Evolutionary conservation across 2,888 invertebrate genomes (phyloP).

Genomic region (Crocallis elinguaria): DNA sequence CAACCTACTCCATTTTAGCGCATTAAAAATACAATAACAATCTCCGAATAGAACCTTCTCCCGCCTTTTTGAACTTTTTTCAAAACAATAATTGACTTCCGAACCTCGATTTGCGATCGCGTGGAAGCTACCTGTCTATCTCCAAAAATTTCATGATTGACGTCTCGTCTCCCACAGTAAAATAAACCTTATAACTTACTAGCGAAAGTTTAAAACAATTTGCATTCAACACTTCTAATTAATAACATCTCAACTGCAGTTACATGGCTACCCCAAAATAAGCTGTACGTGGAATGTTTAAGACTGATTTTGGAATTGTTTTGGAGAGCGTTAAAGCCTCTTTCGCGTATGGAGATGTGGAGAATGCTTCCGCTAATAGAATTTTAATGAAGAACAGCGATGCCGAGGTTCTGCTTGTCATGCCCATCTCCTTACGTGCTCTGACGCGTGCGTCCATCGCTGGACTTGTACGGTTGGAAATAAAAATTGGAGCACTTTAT

Average conservation of each 20-base stretch:
- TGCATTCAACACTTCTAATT: not conserved
- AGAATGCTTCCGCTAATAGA: constrained; percentile 84
- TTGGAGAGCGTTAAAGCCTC: constrained; percentile 20
- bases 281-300: not conserved
- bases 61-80: constrained; percentile 41
- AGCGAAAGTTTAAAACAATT: constrained; percentile 9
- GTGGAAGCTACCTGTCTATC: constrained; percentile 63
- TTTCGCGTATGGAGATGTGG: constrained; percentile 42
- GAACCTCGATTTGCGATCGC: constrained; percentile 62
- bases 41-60: constrained; percentile 49
- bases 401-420: constrained; percentile 79
- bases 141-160: constrained; percentile 57
- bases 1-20: constrained; percentile 29
- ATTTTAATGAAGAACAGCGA: constrained; percentile 84
- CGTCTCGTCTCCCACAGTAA: constrained; percentile 36
- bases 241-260: constrained; percentile 22
- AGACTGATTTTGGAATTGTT: constrained; percentile 37
- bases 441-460: constrained; percentile 62
- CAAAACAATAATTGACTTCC: constrained; percentile 68
- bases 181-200: constrained; percentile 38
- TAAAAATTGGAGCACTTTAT: constrained; percentile 32
- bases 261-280: constrained; percentile 17
- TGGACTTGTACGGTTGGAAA: constrained; percentile 52
- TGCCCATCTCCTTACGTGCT: constrained; percentile 79
- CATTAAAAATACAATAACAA: constrained; percentile 39